These are phyloP conservation scores for Halcyon malimbica DNA, from an alignment of 2,113 vertebrate genomes.

Conservation along the genomic window DNA sequence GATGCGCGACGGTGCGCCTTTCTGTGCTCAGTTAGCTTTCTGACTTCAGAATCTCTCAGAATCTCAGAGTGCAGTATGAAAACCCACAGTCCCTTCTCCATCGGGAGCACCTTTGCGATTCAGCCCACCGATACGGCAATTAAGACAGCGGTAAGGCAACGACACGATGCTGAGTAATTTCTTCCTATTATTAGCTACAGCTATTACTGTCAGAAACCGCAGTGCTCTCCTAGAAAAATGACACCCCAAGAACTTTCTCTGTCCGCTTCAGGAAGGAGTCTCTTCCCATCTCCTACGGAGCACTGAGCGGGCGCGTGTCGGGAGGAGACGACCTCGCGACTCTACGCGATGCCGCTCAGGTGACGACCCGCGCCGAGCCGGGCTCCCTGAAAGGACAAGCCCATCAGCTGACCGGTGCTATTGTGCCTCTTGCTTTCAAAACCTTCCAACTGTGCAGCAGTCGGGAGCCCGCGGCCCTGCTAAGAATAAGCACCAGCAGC, in stretches of 20 bases:
- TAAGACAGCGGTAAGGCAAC: neutral
- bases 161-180: neutral
- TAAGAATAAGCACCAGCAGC: neutral
- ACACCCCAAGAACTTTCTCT: neutral
- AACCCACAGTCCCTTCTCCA: neutral
- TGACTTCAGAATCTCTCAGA: neutral
- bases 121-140: neutral
- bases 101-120: neutral
- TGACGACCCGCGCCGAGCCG: neutral
- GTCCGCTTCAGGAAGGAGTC: neutral
- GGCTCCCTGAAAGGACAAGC: neutral
- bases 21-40: neutral
- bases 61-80: neutral
- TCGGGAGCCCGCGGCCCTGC: neutral
- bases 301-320: rapidly evolving
- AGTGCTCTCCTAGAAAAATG: neutral
- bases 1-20: neutral
- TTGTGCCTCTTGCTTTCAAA: neutral
- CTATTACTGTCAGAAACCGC: neutral
- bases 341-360: rapidly evolving
- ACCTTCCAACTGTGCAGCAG: neutral
- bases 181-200: neutral
- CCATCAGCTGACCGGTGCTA: neutral
- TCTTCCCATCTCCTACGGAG: neutral
- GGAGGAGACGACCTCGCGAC: neutral